phyloP scores from a whole-genome alignment of 2,113 vertebrate species.

The Guaruba guarouba region DNA sequence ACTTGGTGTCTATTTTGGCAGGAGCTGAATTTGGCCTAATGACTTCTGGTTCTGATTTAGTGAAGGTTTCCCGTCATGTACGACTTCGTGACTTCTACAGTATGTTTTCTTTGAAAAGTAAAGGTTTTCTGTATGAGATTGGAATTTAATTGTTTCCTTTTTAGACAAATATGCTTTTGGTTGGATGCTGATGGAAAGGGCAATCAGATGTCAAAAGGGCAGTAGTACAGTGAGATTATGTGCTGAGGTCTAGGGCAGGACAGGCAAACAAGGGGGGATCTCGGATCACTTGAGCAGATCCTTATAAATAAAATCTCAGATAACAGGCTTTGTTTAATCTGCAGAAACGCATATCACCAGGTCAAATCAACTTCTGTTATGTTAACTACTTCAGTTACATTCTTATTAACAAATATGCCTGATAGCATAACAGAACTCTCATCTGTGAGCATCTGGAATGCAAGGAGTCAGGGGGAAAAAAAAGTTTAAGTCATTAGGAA shows the following conservation, averaged over 20 bases:
- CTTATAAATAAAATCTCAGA: constrained; percentile 66
- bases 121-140: constrained; percentile 67
- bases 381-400: constrained; percentile 66
- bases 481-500: background rate
- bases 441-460: constrained; percentile 36
- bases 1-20: constrained; percentile 5
- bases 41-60: constrained; percentile 42
- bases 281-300: constrained; percentile 54
- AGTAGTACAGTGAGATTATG: constrained; percentile 68
- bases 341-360: constrained; percentile 32
- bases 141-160: constrained; percentile 84
- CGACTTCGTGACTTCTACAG: constrained; percentile 1
- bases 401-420: constrained; percentile 59
- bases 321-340: constrained; percentile 67
- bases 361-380: constrained; percentile 69
- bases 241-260: constrained; percentile 62
- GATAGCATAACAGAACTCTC: background rate
- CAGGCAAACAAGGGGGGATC: constrained; percentile 64
- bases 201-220: constrained; percentile 68
- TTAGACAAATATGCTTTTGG: constrained; percentile 80
- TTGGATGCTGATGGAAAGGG: constrained; percentile 76
- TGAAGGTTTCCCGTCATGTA: background rate
- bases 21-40: background rate
- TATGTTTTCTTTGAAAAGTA: constrained; percentile 75
- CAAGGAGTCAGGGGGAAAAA: background rate